Evolutionary conservation across 2,113 vertebrate genomes (phyloP), one percentile per base, ranked within the genome.

Genomic region (Montifringilla adamsi): DNA sequence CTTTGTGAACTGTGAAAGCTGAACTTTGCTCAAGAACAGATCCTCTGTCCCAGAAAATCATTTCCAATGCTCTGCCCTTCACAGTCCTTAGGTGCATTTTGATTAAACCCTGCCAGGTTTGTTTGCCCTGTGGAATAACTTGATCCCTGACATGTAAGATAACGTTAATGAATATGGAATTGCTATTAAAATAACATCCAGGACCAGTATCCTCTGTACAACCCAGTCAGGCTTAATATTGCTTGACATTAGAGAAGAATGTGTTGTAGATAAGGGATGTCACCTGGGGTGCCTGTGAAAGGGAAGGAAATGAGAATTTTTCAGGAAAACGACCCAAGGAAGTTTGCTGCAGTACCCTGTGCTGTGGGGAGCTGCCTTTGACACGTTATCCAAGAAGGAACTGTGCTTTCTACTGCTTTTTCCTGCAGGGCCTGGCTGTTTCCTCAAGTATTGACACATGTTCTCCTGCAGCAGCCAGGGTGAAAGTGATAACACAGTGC

Each of bases 21-120:
- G 88, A 96, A 39, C 78, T 94, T 77, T 53, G 68, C 73, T 85
- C 72, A 85, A 49, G 87, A 90, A 28, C 44, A 68, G 70, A 87
- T 33, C 41, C 55, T 19, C 24, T 43, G 63, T 73, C 67, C 43
- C 12, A 8, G 53, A 19, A 86, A 85, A 76, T 64, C n/a, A 19
- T 69, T 90, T 90, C 26, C 68, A 74, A 66, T 15, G 21, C 18
- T 83, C 43, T 79, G 28, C 83, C 59, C 33, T 55, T 74, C 37
- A 8, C 24, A 69, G 52, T 30, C 0, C 6, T 74, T 37, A 86
- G 70, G 53, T 62, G 46, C 2, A 7, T 77, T 83, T 83, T 77
- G 55, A 92, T 88, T 80, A 83, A 94, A 76, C 44, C 37, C 55
- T 77, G 82, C 31, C 58, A 85, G 77, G n/a, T 85, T 76, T 88